Evolutionary conservation across 2,797 vertebrate genomes (phyloP), one percentile per base, ranked within the genome.

Genomic region (Tiaroga cobitis): DNA sequence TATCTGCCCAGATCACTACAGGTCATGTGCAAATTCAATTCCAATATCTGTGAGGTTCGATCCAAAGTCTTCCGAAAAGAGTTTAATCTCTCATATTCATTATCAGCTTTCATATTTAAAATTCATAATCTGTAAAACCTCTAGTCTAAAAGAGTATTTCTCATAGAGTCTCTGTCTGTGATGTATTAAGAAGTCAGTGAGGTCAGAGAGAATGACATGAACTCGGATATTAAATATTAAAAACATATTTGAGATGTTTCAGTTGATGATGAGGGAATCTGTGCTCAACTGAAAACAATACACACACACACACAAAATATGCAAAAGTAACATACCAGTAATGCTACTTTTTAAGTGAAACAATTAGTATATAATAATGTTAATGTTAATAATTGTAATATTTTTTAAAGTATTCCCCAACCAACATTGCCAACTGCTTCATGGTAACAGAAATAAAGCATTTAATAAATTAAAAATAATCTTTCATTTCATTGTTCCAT

Each of bases 11-110:
- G 54, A 59, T 61, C n/a, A 39, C 43, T 24, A 68, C 29, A 68
- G 34, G 75, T 41, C 56, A 18, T 63, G 56, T 61, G 61, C 56
- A 43, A 78, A 61, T 41, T 61, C 54, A 61, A 10, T n/a, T 77
- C 34, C 10, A 34, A 24, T 56, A 13, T 24, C 32, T 37, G 32
- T 56, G 49, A 24, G 16, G 34, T 41, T 39, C 9, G 16, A 78
- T 61, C 2, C 13, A 41, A 37, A 41, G 8, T 6, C 8, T 3
- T 8, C 21, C 37, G 5, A 75, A 59, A 77, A 77, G 21, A 59
- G 21, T 41, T n/a, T 26, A 16, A 56, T 37, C 24, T 77, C 54
- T 18, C 54, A 32, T 46, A 8, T 65, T 67, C 39, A 65, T 49
- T 67, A 5, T 80, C 41, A 24, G 10, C 59, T 32, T 32, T 26